Evolutionary conservation across 2,797 vertebrate genomes (phyloP), one percentile per base, ranked within the genome.

Genomic region (Galago senegalensis): DNA sequence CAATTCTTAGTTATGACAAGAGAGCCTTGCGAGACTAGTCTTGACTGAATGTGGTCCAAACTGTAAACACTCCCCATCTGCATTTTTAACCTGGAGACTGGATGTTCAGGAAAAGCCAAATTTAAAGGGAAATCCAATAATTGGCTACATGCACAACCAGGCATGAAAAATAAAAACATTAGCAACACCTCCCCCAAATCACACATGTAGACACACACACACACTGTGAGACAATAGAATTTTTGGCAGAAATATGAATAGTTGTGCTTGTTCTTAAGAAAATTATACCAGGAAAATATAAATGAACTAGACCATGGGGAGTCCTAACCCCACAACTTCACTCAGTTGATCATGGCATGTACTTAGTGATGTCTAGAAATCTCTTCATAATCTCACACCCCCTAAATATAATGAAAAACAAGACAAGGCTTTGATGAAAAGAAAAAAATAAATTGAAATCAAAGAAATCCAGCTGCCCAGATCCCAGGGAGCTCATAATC

Each of bases 401-500:
- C 53, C 8, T 79, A 97, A 97, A 97, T 95, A 97, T 97, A 98
- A 98, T 84, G 2, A 98, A 96, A 93, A 94, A 76, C 80, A 95
- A 97, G 67, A 91, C 91, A 95, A 85, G 95, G 96, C 97, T 98
- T 98, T 98, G 96, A 98, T 98, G 60, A 91, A 79, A 95, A 87
- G 23, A 31, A 16, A 87, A 94, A 97, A 97, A 95, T 53, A 95
- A 97, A 95, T 96, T 92, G 70, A 97, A 98, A 98, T 98, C 97
- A 98, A 98, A 98, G 98, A 97, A 98, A 98, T 95, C 93, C 97
- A 98, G 96, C 97, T 95, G 94, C 93, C 96, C 96, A 96, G 96
- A 98, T 98, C 95, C 97, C 87, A 98, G 95, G 97, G 95, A 98
- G 98, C 95, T 98, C 98, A 98, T 98, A 99, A 98, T 98, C 98